phyloP scores from a whole-genome alignment of 2,113 vertebrate genomes.

The Callithrix jacchus region DNA sequence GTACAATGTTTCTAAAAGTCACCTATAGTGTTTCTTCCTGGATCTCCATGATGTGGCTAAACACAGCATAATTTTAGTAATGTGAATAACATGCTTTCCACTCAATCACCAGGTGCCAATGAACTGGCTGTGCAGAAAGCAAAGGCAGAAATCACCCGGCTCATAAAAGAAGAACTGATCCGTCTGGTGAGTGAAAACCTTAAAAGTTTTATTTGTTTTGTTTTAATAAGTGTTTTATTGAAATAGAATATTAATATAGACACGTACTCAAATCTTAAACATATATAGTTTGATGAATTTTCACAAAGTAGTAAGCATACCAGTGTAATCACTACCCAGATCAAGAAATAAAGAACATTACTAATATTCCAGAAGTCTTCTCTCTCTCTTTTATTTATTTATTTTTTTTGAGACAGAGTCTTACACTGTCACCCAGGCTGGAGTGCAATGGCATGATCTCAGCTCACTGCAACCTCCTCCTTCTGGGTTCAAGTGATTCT shows the following conservation, averaged over 20 bases:
- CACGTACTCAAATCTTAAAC: not conserved
- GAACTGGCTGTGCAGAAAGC: slow-evolving; percentile 99
- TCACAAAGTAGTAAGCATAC: not conserved
- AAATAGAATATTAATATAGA: not conserved
- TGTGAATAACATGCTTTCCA: not conserved
- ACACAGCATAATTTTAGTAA: not conserved
- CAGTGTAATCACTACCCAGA: not conserved
- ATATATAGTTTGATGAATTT: not conserved
- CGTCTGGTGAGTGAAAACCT: slow-evolving; percentile 91
- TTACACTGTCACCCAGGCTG: too few relatives aligned
- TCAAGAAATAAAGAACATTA: not conserved
- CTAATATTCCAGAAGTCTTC: not conserved
- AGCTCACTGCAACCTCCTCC: too few relatives aligned
- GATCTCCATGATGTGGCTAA: not conserved
- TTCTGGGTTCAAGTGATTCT: too few relatives aligned
- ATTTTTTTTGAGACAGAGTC: too few relatives aligned
- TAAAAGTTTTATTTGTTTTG: not conserved
- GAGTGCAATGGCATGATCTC: too few relatives aligned
- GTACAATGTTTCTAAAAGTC: not conserved
- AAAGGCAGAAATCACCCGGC: slow-evolving; percentile 97
- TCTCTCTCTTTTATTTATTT: too few relatives aligned
- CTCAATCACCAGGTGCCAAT: slow-evolving; percentile 90
- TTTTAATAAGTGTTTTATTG: slow-evolving; percentile 48
- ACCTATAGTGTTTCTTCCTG: not conserved
- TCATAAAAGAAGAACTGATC: slow-evolving; percentile 99